A percentile compares a stretch with the other conserved stretches of the same genome.
Evolutionary conservation across 2,113 vertebrate genomes (phyloP).

Genomic region (Ginglymostoma cirratum): DNA sequence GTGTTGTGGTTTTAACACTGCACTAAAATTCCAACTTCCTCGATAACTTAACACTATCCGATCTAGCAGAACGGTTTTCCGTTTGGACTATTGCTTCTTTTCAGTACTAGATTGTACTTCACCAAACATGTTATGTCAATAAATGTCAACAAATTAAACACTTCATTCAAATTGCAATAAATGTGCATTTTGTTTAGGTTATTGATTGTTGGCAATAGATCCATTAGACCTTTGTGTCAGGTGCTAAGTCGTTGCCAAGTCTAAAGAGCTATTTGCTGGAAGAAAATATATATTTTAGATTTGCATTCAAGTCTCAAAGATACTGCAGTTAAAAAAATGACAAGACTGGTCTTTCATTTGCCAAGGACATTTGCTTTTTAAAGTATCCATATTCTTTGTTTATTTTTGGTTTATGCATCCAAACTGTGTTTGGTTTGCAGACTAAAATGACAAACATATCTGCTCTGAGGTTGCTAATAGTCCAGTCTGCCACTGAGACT

Average conservation of each 20-base stretch:
- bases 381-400: not conserved
- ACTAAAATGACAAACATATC: not conserved
- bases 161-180: not conserved
- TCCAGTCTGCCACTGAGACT: not conserved
- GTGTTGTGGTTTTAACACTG: not conserved
- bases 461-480: not conserved
- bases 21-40: not conserved
- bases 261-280: not conserved
- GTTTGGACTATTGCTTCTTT: not conserved
- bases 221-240: not conserved
- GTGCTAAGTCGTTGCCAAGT: not conserved
- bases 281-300: not conserved
- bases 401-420: not conserved
- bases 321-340: not conserved
- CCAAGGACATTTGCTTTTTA: not conserved
- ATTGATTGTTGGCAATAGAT: not conserved
- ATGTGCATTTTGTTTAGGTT: not conserved
- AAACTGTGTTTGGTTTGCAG: not conserved
- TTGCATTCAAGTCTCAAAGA: not conserved
- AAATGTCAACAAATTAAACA: conserved; percentile 11
- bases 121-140: not conserved
- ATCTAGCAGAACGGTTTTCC: not conserved
- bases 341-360: not conserved
- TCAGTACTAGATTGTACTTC: not conserved
- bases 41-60: not conserved